These are phyloP conservation scores for Macrophya annulata DNA, from an alignment of 2,888 invertebrate species.

Conservation along the genomic window DNA sequence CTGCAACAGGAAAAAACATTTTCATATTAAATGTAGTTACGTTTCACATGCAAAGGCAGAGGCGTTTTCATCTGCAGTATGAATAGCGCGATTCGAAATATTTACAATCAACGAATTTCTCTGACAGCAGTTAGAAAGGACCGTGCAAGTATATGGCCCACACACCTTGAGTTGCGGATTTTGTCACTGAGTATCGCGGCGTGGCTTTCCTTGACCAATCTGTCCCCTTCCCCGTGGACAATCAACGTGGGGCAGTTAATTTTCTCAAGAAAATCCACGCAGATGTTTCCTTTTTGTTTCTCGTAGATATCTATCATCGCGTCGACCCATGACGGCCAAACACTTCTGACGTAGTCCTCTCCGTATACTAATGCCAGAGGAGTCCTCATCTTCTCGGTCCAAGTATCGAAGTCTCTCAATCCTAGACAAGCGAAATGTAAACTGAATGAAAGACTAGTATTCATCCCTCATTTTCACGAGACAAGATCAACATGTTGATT, in stretches of 20 bases:
- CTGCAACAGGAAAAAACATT: conserved; percentile 79
- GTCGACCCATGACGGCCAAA: conserved; percentile 88
- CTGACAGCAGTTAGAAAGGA: no score
- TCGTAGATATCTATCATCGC: conserved; percentile 82
- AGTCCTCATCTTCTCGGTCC: conserved; percentile 88
- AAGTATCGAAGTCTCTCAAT: conserved; percentile 86
- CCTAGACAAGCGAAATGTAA: conserved; percentile 77
- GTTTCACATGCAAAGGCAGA: not conserved
- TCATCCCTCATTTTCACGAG: no score
- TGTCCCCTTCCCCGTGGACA: conserved; percentile 90
- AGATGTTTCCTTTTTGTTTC: conserved; percentile 86
- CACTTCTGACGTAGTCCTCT: conserved; percentile 83
- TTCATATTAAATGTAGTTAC: not conserved
- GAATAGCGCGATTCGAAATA: no score
- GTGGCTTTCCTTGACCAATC: conserved; percentile 88
- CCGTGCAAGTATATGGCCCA: conserved; percentile 51
- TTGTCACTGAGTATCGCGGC: conserved; percentile 85
- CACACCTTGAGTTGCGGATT: conserved; percentile 85
- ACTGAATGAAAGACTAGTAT: not conserved
- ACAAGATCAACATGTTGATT: no score
- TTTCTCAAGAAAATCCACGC: conserved; percentile 82
- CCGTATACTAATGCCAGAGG: conserved; percentile 88
- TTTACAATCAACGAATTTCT: not conserved
- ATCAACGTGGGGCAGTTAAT: conserved; percentile 89
- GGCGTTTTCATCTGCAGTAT: not conserved